Evolutionary conservation across 2,888 invertebrate species (phyloP).

Genomic region (Amitus sp.): DNA sequence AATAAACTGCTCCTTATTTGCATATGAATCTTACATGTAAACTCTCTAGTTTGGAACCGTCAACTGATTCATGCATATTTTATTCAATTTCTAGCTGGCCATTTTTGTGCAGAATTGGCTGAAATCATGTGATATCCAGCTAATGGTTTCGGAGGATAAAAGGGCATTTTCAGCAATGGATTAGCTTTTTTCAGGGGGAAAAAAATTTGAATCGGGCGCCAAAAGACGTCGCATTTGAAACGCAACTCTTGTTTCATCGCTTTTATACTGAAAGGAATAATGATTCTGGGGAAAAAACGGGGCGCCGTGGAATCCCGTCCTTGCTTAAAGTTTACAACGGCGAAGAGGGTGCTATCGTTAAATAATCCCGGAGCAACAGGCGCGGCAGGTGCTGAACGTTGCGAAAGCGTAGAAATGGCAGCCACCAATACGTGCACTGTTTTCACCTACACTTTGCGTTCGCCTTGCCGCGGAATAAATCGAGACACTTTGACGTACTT

Average conservation of each 20-base stretch:
- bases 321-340: slow-evolving; percentile 28
- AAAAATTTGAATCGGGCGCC: not conserved
- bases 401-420: slow-evolving; percentile 4
- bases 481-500: not conserved
- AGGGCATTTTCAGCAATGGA: too few species aligned
- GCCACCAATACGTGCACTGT: slow-evolving; percentile 8
- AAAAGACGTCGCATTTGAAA: slow-evolving; percentile 27
- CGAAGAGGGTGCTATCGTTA: slow-evolving; percentile 19
- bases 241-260: slow-evolving; percentile 26
- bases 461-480: not conserved
- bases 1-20: slow-evolving; percentile 12
- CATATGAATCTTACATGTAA: slow-evolving; percentile 10
- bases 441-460: not conserved
- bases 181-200: slow-evolving; percentile 1
- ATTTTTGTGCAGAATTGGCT: slow-evolving; percentile 2
- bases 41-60: slow-evolving; percentile 3
- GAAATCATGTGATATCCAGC: slow-evolving; percentile 1
- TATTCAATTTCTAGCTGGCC: slow-evolving; percentile 6
- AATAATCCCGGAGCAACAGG: slow-evolving; percentile 27
- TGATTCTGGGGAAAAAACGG: slow-evolving; percentile 4
- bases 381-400: slow-evolving; percentile 16
- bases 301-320: slow-evolving; percentile 9
- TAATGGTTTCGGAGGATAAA: slow-evolving; percentile 8
- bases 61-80: slow-evolving; percentile 11
- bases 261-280: not conserved